Percentiles rank a stretch among this genome's conserved stretches.
Conservation (phyloP, 2,888 invertebrate genomes). For the Drosophila kuntzei region DNA sequence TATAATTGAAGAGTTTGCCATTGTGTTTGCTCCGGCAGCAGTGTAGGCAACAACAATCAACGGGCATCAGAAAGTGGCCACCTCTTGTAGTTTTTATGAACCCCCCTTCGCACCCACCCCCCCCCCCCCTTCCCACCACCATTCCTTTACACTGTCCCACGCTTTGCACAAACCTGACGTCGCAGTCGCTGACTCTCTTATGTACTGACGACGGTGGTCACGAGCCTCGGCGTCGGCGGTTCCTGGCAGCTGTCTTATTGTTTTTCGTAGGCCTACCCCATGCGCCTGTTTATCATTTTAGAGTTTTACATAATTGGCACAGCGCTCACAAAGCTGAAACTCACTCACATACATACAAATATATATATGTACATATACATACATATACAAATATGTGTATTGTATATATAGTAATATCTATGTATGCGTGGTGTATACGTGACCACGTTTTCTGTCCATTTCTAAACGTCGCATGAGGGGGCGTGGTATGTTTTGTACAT, state of each 20-base stretch:
- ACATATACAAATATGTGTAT: conserved; percentile 4
- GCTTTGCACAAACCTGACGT: not conserved
- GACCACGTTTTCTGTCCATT: conserved; percentile 56
- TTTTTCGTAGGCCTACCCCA: conserved; percentile 68
- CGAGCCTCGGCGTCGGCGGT: conserved; percentile 19
- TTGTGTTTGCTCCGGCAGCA: conserved; percentile 61
- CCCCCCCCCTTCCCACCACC: not conserved
- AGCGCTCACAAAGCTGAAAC: conserved; percentile 24
- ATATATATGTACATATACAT: not conserved
- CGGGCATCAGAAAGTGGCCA: conserved; percentile 47
- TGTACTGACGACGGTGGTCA: conserved; percentile 33
- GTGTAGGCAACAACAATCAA: conserved; percentile 20
- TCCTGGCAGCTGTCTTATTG: conserved; percentile 64
- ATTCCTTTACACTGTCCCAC: not conserved
- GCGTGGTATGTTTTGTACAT: conserved; percentile 55
- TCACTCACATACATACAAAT: conserved; percentile 16
- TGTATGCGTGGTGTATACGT: conserved; percentile 33
- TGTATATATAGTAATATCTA: not conserved
- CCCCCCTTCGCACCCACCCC: no score
- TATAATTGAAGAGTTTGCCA: conserved; percentile 84
- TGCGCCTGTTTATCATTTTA: conserved; percentile 73
- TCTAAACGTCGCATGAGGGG: conserved; percentile 58
- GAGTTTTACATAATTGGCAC: conserved; percentile 77
- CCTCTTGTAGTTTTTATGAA: conserved; percentile 46
- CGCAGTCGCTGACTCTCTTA: conserved; percentile 31